phyloP scores from a whole-genome alignment of 2,797 vertebrate genomes.

The Catharus ustulatus region DNA sequence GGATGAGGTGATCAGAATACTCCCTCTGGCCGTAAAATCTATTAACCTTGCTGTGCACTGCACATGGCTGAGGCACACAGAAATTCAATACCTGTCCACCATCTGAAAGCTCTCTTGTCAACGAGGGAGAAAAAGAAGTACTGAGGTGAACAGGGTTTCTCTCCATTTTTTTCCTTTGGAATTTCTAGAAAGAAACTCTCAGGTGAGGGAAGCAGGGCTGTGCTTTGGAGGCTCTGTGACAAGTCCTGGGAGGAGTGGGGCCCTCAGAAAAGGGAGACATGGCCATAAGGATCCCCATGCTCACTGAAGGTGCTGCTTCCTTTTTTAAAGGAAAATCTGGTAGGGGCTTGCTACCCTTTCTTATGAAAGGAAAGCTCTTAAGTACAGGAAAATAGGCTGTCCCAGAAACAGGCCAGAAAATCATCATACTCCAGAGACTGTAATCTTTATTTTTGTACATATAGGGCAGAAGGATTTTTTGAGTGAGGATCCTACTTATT shows the following conservation, averaged over 20 bases:
- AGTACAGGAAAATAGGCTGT: conserved; percentile 37
- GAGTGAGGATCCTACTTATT: background rate
- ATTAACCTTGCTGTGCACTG: conserved; percentile 53
- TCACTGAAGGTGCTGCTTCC: background rate
- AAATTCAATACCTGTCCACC: conserved; percentile 56
- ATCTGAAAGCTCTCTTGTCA: conserved; percentile 34
- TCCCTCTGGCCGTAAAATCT: conserved; percentile 55
- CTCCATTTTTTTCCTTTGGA: background rate
- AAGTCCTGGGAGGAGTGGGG: background rate
- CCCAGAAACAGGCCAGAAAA: conserved; percentile 47
- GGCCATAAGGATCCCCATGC: background rate
- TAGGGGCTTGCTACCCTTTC: background rate
- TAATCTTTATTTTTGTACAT: conserved; percentile 33
- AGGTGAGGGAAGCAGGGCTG: background rate
- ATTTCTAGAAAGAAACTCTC: background rate
- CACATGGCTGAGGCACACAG: background rate
- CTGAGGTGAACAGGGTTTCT: background rate
- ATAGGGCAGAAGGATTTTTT: conserved; percentile 22
- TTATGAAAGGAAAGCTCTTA: background rate
- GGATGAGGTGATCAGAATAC: conserved; percentile 7
- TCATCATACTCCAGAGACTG: background rate
- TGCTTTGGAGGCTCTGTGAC: background rate
- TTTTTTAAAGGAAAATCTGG: background rate
- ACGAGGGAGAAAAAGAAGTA: conserved; percentile 8
- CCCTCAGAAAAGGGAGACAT: rapidly evolving